Conservation (phyloP, 2,888 invertebrate species). For the Drosophila suboccidentalis region DNA sequence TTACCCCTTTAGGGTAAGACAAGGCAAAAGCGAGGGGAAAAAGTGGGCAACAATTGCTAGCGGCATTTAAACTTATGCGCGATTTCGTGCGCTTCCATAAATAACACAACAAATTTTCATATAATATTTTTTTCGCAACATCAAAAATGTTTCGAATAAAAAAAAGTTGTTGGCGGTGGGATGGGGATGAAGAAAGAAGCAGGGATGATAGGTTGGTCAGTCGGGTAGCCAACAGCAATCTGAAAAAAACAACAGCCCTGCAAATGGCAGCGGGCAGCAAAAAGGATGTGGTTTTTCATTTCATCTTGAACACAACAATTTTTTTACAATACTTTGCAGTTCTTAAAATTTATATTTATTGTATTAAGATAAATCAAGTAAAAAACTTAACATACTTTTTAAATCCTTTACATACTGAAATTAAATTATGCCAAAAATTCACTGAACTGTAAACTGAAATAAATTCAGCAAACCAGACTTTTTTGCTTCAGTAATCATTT, state of each 20-base stretch:
- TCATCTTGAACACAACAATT: slow-evolving; percentile 1
- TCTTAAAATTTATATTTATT: background rate
- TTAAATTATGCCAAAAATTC: background rate
- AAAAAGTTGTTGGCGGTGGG: slow-evolving; percentile 3
- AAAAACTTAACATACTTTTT: background rate
- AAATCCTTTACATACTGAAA: background rate
- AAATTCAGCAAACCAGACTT: background rate
- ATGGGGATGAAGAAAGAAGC: background rate
- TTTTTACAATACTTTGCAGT: background rate
- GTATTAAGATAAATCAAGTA: background rate
- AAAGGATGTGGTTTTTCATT: slow-evolving; percentile 15
- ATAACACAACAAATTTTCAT: slow-evolving; percentile 31
- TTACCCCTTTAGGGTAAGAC: background rate
- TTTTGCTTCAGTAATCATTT: background rate
- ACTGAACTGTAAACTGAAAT: background rate
- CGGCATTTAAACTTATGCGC: slow-evolving; percentile 38
- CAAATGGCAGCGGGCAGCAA: slow-evolving; percentile 9
- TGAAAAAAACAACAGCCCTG: slow-evolving; percentile 9
- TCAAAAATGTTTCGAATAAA: slow-evolving; percentile 32
- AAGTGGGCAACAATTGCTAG: slow-evolving; percentile 19
- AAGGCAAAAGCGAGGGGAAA: background rate
- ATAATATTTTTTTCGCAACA: slow-evolving; percentile 25
- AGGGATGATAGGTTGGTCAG: background rate
- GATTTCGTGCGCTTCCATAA: slow-evolving; percentile 35
- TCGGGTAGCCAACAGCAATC: slow-evolving; percentile 18